Percentiles rank a stretch among this genome's conserved stretches.
These are phyloP conservation scores for Microcebus griseorufus DNA, from an alignment of 2,113 vertebrate genomes.

Conservation along the genomic window DNA sequence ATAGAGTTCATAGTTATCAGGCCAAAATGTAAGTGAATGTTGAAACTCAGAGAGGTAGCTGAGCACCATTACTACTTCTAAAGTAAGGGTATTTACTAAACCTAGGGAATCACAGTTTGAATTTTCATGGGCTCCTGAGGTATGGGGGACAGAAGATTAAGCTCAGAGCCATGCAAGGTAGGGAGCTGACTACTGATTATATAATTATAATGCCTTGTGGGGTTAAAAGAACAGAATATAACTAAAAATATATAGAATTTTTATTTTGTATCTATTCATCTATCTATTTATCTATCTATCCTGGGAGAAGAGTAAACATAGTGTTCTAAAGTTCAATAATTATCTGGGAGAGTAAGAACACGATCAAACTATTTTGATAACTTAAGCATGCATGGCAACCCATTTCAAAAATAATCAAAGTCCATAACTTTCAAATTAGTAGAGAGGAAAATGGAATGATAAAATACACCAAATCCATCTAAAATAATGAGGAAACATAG, in stretches of 20 bases:
- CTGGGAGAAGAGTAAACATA: not conserved
- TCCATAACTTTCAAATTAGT: not conserved
- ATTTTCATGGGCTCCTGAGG: not conserved
- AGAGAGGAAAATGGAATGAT: conserved; percentile 6
- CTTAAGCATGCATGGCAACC: not conserved
- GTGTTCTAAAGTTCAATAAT: not conserved
- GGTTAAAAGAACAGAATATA: not conserved
- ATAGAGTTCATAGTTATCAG: not conserved
- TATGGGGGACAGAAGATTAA: conserved; percentile 7
- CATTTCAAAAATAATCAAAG: conserved; percentile 3
- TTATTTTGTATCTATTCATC: not conserved
- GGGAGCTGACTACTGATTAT: not conserved
- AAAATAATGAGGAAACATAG: conserved; percentile 26
- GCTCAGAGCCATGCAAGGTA: not conserved
- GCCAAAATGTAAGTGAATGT: not conserved
- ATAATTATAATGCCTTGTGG: not conserved
- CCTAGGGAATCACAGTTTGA: not conserved
- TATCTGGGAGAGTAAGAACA: not conserved
- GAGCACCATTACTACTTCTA: not conserved
- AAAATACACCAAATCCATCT: conserved; percentile 40
- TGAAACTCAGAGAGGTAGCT: not conserved
- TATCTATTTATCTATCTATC: not conserved
- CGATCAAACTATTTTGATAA: conserved; percentile 4
- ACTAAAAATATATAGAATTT: not conserved
- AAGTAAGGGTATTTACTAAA: not conserved